Percentiles rank a stretch among this genome's conserved stretches.
These are phyloP conservation scores for Aplysina aerophoba DNA, from an alignment of 37 sponge, comb jelly and placozoan genomes.

Conservation along the genomic window DNA sequence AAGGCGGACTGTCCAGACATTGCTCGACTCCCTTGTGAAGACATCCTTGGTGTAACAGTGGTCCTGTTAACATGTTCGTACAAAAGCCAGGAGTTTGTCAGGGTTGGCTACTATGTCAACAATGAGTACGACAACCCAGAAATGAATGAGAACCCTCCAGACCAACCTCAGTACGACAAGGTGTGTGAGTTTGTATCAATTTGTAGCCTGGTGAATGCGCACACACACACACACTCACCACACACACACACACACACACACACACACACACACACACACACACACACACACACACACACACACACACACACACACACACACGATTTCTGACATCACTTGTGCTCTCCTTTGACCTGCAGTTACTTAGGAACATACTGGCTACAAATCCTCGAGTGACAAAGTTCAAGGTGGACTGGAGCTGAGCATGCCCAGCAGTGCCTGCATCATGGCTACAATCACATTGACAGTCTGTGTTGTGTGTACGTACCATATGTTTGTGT, in stretches of 20 bases:
- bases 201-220: no score
- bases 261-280: no score
- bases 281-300: no score
- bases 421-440: background rate
- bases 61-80: slow-evolving; percentile 94
- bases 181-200: no score
- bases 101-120: slow-evolving; percentile 98
- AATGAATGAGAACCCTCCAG: slow-evolving; percentile 84
- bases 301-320: no score
- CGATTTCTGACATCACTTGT: no score
- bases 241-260: no score
- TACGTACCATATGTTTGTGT: background rate
- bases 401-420: slow-evolving; percentile 98
- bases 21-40: slow-evolving; percentile 79
- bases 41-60: slow-evolving; percentile 95
- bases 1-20: slow-evolving; percentile 86
- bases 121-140: slow-evolving; percentile 93
- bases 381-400: slow-evolving; percentile 95
- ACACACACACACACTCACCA: no score
- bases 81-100: slow-evolving; percentile 84
- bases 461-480: background rate
- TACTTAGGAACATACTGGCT: slow-evolving; percentile 94
- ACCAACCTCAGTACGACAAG: slow-evolving; percentile 83
- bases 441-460: background rate
- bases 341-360: slow-evolving; percentile 33